Base-by-base conservation (phyloP, 2,113 vertebrate species). In the Leucosticte australis region DNA sequence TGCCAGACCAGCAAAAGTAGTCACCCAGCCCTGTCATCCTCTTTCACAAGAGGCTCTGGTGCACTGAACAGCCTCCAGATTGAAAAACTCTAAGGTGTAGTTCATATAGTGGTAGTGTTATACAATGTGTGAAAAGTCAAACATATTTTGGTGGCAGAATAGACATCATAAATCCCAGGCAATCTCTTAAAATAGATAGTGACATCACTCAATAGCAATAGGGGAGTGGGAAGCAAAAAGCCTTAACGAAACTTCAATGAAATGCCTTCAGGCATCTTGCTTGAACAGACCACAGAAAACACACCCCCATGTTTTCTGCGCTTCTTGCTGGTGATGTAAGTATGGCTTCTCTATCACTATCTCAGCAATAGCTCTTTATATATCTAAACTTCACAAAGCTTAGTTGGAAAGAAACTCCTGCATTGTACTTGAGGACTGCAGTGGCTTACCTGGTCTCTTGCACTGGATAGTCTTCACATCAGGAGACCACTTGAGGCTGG, bases 401-500 rank as follows among this genome's bases (percentile, higher is more conserved):
- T 12, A 60, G 9, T 13, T 12, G 52, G 20, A 55, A 46, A 49
- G n/a, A 59, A 39, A 79, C 4, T 31, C 14, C 30, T 44, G 11
- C 19, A 26, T 7, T 68, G 44, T 46, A 68, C 15, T 33, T 65
- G n/a, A 79, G 33, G 20, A 46, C 18, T 47, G 28, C 52, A 71
- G 3, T 7, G 33, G 15, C 97, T 97, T 97, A 99, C 99, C 98
- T 96, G 95, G 82, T n/a, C 12, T 95, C 37, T 89, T 95, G 91
- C 99, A 99, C 7, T 30, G 95, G 49, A 91, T 64, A 5, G 49
- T 74, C 23, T 83, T 96, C 31, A 98, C 52, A n/a, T 98, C 92
- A 46, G 99, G 99, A 95, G 98, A 98, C 99, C 99, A 99, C 94
- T 97, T 98, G 42, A 99, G 98, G 82, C 98, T 99, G 95, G 99